A percentile compares a stretch with the other conserved stretches of the same genome.
Conservation (phyloP, 92 coral and sea anemone species). For the Phenganax marumi region DNA sequence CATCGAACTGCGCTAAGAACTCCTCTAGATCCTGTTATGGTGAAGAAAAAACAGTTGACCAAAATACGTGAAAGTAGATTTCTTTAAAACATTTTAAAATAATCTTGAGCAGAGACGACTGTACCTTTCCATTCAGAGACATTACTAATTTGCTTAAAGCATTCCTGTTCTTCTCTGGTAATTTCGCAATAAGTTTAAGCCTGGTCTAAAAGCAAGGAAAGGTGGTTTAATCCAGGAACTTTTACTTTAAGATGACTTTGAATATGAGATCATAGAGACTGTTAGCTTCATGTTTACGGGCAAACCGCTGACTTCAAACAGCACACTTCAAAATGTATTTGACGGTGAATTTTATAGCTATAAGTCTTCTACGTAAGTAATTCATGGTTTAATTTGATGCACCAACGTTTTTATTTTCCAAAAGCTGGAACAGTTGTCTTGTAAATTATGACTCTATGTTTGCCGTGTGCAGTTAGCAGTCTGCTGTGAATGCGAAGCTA, state of each 20-base stretch:
- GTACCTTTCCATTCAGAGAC: slow-evolving; percentile 75
- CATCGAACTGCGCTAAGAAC: slow-evolving; percentile 85
- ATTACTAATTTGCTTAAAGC: slow-evolving; percentile 68
- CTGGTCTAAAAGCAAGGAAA: slow-evolving; percentile 62
- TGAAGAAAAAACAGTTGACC: background rate
- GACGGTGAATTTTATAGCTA: too few relatives aligned
- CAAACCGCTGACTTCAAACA: too few relatives aligned
- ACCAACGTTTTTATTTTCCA: too few relatives aligned
- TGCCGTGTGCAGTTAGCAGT: too few relatives aligned
- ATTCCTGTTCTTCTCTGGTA: slow-evolving; percentile 78
- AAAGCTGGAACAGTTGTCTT: too few relatives aligned
- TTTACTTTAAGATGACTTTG: too few relatives aligned
- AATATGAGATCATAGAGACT: too few relatives aligned
- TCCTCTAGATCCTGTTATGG: slow-evolving; percentile 72
- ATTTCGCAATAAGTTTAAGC: slow-evolving; percentile 82
- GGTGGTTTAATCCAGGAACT: background rate
- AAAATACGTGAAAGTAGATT: background rate
- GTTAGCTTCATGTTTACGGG: too few relatives aligned
- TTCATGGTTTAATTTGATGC: too few relatives aligned
- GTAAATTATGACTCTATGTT: background rate
- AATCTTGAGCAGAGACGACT: background rate
- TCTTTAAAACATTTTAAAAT: background rate
- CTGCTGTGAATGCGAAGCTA: too few relatives aligned
- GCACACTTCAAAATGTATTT: too few relatives aligned
- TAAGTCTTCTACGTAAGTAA: too few relatives aligned